These are phyloP conservation scores for Labeo catla DNA, from an alignment of 2,113 vertebrate genomes.

Conservation along the genomic window DNA sequence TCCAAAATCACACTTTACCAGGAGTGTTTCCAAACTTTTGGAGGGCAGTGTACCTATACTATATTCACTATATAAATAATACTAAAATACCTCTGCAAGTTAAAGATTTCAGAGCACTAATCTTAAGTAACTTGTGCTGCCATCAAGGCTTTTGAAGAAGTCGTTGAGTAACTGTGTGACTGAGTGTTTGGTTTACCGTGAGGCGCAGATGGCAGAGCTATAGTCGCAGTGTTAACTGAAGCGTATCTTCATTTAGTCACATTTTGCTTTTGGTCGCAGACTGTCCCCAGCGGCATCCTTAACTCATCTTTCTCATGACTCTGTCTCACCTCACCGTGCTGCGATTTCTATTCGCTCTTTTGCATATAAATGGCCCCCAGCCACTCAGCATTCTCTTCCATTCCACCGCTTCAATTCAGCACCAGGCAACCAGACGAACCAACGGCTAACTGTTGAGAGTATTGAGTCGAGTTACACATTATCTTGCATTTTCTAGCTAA, in stretches of 20 bases:
- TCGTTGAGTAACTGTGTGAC: neutral
- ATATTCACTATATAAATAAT: neutral
- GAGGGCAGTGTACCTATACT: no score
- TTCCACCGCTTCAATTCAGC: slow-evolving; percentile 22
- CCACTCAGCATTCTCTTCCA: slow-evolving; percentile 39
- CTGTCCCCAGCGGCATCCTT: slow-evolving; percentile 14
- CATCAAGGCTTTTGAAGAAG: neutral
- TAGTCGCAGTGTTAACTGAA: slow-evolving; percentile 1
- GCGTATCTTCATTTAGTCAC: neutral
- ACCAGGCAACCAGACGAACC: slow-evolving; percentile 13
- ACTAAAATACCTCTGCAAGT: neutral
- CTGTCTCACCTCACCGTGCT: neutral
- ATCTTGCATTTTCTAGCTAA: neutral
- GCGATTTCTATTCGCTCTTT: slow-evolving; percentile 29
- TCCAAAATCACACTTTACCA: no score
- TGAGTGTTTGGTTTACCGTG: neutral
- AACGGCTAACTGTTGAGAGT: neutral
- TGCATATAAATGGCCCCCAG: slow-evolving; percentile 18
- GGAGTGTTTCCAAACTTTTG: no score
- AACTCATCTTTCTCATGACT: slow-evolving; percentile 8
- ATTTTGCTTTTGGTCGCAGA: neutral
- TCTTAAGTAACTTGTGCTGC: neutral
- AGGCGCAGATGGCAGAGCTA: neutral
- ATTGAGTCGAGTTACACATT: neutral
- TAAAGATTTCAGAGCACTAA: no score